Conservation (phyloP, 2,888 invertebrate genomes). For the Archaeoteleia sp. region DNA sequence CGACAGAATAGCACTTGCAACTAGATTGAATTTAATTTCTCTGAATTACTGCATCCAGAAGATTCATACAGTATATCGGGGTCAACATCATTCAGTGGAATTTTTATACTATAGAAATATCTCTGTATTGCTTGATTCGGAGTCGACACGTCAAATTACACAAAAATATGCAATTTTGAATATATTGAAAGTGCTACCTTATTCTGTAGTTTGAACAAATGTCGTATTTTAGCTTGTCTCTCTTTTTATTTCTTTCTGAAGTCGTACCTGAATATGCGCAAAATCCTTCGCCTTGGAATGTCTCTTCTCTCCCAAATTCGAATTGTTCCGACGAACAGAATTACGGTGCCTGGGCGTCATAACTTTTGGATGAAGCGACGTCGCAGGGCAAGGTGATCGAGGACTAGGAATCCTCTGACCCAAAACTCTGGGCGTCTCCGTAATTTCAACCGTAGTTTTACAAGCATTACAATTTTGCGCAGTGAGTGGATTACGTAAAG, state of each 20-base stretch:
- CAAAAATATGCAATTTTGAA: too few species aligned
- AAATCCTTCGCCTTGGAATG: slow-evolving; percentile 66
- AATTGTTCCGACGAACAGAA: slow-evolving; percentile 69
- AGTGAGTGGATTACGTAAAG: slow-evolving; percentile 85
- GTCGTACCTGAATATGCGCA: slow-evolving; percentile 61
- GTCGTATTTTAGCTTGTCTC: too few species aligned
- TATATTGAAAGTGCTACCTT: too few species aligned
- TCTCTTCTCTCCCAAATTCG: slow-evolving; percentile 63
- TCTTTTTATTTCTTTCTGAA: too few species aligned
- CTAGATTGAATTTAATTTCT: neutral
- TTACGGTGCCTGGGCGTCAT: slow-evolving; percentile 71
- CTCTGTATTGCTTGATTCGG: too few species aligned
- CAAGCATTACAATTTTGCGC: slow-evolving; percentile 84
- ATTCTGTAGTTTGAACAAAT: too few species aligned
- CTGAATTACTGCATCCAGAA: too few species aligned
- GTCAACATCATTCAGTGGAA: too few species aligned
- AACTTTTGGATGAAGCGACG: slow-evolving; percentile 64
- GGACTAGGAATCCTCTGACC: slow-evolving; percentile 72
- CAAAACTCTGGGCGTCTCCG: slow-evolving; percentile 70
- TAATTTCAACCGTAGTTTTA: slow-evolving; percentile 78
- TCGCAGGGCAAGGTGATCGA: slow-evolving; percentile 57
- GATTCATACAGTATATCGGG: too few species aligned
- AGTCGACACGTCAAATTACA: too few species aligned
- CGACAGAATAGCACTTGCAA: too few species aligned
- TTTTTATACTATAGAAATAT: too few species aligned